These are phyloP conservation scores for Eurois occulta DNA, from an alignment of 2,888 invertebrate genomes.

Conservation along the genomic window DNA sequence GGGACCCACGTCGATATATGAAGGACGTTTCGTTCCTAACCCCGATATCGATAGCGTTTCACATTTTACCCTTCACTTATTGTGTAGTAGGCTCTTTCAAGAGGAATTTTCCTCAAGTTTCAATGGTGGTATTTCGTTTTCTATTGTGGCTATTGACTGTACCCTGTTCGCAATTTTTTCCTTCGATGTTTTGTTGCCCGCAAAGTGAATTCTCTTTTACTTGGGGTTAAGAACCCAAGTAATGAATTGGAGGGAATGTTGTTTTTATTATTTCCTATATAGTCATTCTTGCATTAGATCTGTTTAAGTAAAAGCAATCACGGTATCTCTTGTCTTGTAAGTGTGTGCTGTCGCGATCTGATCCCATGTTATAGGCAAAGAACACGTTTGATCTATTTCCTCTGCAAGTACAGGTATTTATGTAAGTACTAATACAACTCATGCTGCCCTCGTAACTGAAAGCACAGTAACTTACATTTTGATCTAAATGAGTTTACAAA, in stretches of 20 bases:
- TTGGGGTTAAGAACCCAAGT: neutral
- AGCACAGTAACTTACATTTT: neutral
- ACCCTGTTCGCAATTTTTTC: constrained; percentile 1
- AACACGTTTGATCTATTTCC: neutral
- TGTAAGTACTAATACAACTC: neutral
- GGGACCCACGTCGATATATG: constrained; percentile 43
- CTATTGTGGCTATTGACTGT: constrained; percentile 45
- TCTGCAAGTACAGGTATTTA: neutral
- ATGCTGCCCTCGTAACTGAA: neutral
- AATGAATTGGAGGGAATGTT: neutral
- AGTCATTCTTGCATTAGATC: neutral
- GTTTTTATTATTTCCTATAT: neutral
- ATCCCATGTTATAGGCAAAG: neutral
- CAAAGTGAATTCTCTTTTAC: neutral
- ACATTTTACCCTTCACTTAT: constrained; percentile 41
- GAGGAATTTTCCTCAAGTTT: constrained; percentile 37
- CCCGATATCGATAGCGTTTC: constrained; percentile 38
- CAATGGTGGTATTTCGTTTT: constrained; percentile 26
- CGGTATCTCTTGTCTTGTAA: neutral
- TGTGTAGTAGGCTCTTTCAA: constrained; percentile 11
- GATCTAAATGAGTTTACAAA: neutral
- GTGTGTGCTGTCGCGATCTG: neutral
- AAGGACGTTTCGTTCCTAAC: constrained; percentile 43
- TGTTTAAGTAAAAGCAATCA: neutral
- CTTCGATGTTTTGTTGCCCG: neutral